Conservation (phyloP, 2,797 vertebrate species). For the Schizopygopsis pylzovi region DNA sequence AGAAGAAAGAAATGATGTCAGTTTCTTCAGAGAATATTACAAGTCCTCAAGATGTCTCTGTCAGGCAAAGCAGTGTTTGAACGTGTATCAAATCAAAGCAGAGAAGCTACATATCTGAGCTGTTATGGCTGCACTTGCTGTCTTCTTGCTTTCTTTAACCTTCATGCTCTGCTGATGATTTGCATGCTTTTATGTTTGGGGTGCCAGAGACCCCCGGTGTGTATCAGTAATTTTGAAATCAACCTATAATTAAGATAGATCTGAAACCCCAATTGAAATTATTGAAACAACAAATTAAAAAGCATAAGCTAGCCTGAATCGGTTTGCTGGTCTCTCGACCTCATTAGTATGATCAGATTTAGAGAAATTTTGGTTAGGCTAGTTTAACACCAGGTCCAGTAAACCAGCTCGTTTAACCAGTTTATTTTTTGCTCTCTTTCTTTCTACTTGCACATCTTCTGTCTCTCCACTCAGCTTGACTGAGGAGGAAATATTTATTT, state of each 20-base stretch:
- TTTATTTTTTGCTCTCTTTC: neutral
- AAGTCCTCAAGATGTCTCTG: conserved; percentile 21
- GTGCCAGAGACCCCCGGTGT: neutral
- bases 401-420: neutral
- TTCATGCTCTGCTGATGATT: neutral
- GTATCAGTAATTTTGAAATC: neutral
- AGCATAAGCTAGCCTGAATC: neutral
- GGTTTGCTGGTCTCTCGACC: neutral
- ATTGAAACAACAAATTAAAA: neutral
- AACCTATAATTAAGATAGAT: neutral
- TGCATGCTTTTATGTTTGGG: neutral
- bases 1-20: conserved; percentile 3
- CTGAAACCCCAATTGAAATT: neutral
- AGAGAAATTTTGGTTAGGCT: neutral
- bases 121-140: conserved; percentile 18
- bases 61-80: conserved; percentile 24
- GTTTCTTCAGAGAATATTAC: conserved; percentile 21
- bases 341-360: neutral
- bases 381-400: neutral
- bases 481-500: conserved; percentile 38
- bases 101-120: conserved; percentile 5
- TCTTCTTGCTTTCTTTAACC: conserved; percentile 10
- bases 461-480: conserved; percentile 33
- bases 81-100: conserved; percentile 12
- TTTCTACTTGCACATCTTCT: conserved; percentile 18